Percentiles rank a stretch among this genome's conserved stretches.
phyloP scores from a whole-genome alignment of 2,113 vertebrate genomes.

The Pelusios castaneus region DNA sequence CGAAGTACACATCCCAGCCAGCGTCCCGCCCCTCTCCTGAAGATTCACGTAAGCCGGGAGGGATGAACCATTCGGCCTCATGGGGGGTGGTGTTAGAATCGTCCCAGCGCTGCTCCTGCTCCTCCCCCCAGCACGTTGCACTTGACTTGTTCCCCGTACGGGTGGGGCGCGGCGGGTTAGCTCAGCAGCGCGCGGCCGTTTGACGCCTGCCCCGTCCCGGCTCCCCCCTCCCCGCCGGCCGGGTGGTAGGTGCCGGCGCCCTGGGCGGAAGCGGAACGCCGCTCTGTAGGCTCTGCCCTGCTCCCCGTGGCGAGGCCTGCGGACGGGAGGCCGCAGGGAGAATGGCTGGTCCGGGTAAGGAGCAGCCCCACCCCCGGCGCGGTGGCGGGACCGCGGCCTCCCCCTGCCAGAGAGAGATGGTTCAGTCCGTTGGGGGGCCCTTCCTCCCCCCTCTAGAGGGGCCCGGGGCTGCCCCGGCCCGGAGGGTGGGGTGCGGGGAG shows the following conservation, averaged over 20 bases:
- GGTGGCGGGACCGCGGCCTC: fast-evolving
- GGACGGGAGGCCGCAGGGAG: background rate
- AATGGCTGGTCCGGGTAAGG: slow-evolving; percentile 53
- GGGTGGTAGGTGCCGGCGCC: background rate
- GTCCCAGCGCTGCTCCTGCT: fast-evolving
- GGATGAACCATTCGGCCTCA: background rate
- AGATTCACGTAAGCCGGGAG: background rate
- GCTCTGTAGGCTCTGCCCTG: too few relatives aligned
- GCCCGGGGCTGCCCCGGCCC: too few relatives aligned
- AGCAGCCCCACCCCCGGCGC: fast-evolving
- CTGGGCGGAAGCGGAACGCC: slow-evolving; percentile 19
- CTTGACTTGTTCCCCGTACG: fast-evolving
- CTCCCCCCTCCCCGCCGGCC: fast-evolving
- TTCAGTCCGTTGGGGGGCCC: background rate
- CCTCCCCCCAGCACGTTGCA: fast-evolving
- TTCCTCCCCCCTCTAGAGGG: too few relatives aligned
- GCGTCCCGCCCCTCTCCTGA: background rate
- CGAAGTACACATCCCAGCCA: slow-evolving; percentile 51
- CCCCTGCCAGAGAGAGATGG: background rate
- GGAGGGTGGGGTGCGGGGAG: too few relatives aligned
- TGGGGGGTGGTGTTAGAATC: fast-evolving
- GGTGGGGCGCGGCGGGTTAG: background rate
- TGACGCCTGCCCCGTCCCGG: fast-evolving
- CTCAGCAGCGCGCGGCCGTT: fast-evolving
- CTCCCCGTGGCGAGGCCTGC: background rate